Evolutionary conservation across 1,140 invertebrate species (phyloP).

Genomic region (Limonius californicus): DNA sequence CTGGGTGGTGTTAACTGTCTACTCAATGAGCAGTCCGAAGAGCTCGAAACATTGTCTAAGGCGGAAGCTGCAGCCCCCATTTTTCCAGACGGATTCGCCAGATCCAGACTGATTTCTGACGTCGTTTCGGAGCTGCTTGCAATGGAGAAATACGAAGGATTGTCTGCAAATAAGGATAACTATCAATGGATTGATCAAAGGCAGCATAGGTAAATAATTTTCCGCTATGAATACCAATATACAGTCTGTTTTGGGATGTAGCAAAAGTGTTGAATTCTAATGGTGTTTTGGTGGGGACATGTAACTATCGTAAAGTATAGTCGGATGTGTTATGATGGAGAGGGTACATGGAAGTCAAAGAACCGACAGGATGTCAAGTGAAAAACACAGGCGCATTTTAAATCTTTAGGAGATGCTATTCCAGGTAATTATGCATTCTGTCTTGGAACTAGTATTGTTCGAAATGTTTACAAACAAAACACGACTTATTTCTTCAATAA

Average conservation of each 20-base stretch:
- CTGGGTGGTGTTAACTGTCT: conserved; percentile 33
- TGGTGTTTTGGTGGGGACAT: not conserved
- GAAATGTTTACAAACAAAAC: conserved; percentile 1
- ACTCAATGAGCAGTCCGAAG: conserved; percentile 32
- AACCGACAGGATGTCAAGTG: not conserved
- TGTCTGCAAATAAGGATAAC: conserved; percentile 47
- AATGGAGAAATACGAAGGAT: conserved; percentile 59
- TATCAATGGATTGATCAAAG: not conserved
- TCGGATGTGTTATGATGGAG: not conserved
- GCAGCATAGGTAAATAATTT: not conserved
- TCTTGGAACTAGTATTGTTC: not conserved
- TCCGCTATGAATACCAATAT: not conserved
- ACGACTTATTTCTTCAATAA: not conserved
- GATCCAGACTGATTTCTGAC: conserved; percentile 14
- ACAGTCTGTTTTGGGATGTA: not conserved
- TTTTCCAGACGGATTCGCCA: conserved; percentile 18
- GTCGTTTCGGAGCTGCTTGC: conserved; percentile 33
- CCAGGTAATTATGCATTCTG: not conserved
- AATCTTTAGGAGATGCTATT: not conserved
- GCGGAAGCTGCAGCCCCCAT: not conserved
- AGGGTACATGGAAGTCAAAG: not conserved
- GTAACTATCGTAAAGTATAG: not conserved
- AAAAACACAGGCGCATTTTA: not conserved
- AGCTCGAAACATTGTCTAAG: conserved; percentile 24
- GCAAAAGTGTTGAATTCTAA: not conserved